Evolutionary conservation across 1,140 invertebrate genomes (phyloP).

Genomic region (Grapholita molesta): DNA sequence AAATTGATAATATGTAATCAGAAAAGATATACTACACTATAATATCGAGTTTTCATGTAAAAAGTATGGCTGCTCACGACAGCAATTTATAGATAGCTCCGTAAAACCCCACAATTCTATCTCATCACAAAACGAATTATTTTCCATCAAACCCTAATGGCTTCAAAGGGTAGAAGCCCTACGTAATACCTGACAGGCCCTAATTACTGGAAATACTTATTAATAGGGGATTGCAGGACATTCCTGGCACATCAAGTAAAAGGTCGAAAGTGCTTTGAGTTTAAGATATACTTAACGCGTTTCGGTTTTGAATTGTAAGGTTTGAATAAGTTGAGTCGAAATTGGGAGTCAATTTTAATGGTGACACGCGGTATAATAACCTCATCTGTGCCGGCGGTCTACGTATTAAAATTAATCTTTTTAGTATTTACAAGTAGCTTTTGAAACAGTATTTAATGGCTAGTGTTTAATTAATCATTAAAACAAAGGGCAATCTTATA

Average conservation of each 20-base stretch:
- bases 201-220: background rate
- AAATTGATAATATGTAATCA: no score
- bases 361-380: background rate
- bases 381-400: background rate
- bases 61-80: no score
- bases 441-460: no score
- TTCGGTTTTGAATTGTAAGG: background rate
- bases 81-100: background rate
- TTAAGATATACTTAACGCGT: background rate
- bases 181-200: conserved; percentile 1
- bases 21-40: no score
- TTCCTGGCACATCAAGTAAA: background rate
- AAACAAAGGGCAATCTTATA: no score
- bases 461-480: no score
- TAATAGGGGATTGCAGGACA: background rate
- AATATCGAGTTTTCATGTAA: background rate
- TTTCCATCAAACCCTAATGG: background rate
- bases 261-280: background rate
- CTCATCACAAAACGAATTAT: background rate
- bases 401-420: background rate
- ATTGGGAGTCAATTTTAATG: conserved; percentile 1
- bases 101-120: background rate
- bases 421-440: no score
- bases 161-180: background rate
- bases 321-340: background rate